Evolutionary conservation across 2,113 vertebrate genomes (phyloP).

Genomic region (Myrmecophaga tridactyla): DNA sequence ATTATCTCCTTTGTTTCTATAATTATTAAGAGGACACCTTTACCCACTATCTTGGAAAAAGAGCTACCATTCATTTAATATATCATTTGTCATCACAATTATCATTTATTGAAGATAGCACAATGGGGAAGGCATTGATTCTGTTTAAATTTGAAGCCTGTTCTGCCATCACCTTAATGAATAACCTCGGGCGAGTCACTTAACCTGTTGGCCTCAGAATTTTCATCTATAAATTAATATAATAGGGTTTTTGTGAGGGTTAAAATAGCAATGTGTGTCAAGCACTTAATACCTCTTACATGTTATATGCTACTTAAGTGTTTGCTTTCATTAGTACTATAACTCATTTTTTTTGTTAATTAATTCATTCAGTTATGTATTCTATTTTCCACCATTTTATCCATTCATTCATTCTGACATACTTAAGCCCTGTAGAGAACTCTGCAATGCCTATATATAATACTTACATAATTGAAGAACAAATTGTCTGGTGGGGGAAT

Average conservation of each 20-base stretch:
- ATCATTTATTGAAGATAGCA: neutral
- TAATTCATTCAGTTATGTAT: neutral
- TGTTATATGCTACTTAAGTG: neutral
- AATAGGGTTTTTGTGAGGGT: neutral
- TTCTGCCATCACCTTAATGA: neutral
- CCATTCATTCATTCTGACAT: neutral
- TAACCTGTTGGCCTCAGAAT: neutral
- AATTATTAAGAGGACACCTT: neutral
- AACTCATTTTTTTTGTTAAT: neutral
- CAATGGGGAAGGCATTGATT: neutral
- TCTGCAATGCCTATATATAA: neutral
- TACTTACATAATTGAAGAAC: neutral
- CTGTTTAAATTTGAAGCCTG: neutral
- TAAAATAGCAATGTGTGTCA: neutral
- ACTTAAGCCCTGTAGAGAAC: neutral
- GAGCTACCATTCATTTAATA: neutral
- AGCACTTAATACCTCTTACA: neutral
- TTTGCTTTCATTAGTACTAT: neutral
- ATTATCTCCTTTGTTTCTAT: neutral
- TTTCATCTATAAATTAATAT: neutral
- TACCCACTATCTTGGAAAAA: neutral
- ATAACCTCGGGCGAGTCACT: neutral
- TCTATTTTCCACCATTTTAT: neutral
- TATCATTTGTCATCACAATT: neutral
- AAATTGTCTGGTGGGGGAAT: neutral